Base-by-base conservation (phyloP, 2,888 invertebrate species). In the Trissonchulus latispiculum region DNA sequence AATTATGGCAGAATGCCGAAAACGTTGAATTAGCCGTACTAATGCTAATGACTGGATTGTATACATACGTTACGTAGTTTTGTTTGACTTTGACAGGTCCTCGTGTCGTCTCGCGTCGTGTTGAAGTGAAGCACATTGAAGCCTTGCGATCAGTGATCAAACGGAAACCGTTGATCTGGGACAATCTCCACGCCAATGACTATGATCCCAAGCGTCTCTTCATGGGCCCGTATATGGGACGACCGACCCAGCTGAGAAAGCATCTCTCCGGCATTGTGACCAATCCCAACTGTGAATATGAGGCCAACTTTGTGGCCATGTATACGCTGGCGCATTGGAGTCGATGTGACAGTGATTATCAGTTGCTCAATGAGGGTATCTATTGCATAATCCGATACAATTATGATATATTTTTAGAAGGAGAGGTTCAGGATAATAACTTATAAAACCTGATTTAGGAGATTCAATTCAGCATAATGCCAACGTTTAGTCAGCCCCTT, bases 221-320 rank as follows among this genome's bases (percentile, higher is more conserved):
- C 83, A 87, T 99, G 48, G 93, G 95, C 2, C 97, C 87, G 0
- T 79, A 77, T 74, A 64, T 64, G 71, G 80, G 81, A 23, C 76
- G 81, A 29, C 74, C 78, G 18, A 28, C 36, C n/a, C 23, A 15
- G 18, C 35, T 68, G 28, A 79, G 78, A 72, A 64, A 77, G 36
- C 73, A 76, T 67, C 76, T 97, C 2, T 87, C 93, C 71, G 99
- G 99, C 0, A 93, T 99, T 3, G 86, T 99, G 72, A 93, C 94
- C 0, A 99, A 99, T 86, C 99, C 99, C 0, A 99, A 99, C 86
- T 96, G 96, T 85, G 96, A 97, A 86, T 99, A 95, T 86, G 95
- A 97, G 82, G 92, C 94, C 0, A 99, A 99, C 85, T 95, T 92
- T 85, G 88, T 97, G 74, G 91, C 97, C 0, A 91, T 97, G 78